Conservation (phyloP, 2,888 invertebrate genomes). For the Hymenopus coronatus region DNA sequence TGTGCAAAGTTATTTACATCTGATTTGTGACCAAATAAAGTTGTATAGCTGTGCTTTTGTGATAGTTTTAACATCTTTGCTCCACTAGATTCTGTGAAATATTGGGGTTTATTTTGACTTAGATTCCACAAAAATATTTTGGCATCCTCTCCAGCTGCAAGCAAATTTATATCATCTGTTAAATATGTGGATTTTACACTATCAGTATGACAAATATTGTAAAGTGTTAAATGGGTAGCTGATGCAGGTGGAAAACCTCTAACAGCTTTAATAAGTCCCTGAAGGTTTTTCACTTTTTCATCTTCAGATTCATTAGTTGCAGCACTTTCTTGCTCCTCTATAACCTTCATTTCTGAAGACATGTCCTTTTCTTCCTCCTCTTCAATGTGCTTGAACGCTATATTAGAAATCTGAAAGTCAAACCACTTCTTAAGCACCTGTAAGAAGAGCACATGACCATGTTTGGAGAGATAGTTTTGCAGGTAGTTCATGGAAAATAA, state of each 20-base stretch:
- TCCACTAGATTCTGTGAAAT: neutral
- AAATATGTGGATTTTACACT: neutral
- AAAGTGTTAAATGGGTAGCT: neutral
- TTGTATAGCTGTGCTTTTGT: neutral
- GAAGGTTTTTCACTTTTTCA: neutral
- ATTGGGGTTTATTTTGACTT: neutral
- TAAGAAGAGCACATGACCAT: slow-evolving; percentile 66
- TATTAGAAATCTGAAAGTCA: slow-evolving; percentile 58
- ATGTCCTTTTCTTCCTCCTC: slow-evolving; percentile 26
- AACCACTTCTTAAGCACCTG: slow-evolving; percentile 58
- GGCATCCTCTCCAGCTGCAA: neutral
- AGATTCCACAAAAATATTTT: neutral
- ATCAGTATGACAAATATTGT: neutral
- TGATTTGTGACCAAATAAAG: neutral
- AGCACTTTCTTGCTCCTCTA: neutral
- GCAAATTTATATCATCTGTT: neutral
- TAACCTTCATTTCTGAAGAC: neutral
- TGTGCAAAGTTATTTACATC: slow-evolving; percentile 62
- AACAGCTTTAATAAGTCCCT: neutral
- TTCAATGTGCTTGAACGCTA: slow-evolving; percentile 33
- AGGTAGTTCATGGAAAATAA: slow-evolving; percentile 59
- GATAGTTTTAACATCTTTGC: neutral
- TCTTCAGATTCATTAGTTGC: neutral
- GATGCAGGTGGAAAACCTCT: neutral
- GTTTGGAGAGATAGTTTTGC: slow-evolving; percentile 63